Evolutionary conservation across 2,888 invertebrate genomes (phyloP), one percentile per base, ranked within the genome.

Genomic region (Hybos culiciformis): DNA sequence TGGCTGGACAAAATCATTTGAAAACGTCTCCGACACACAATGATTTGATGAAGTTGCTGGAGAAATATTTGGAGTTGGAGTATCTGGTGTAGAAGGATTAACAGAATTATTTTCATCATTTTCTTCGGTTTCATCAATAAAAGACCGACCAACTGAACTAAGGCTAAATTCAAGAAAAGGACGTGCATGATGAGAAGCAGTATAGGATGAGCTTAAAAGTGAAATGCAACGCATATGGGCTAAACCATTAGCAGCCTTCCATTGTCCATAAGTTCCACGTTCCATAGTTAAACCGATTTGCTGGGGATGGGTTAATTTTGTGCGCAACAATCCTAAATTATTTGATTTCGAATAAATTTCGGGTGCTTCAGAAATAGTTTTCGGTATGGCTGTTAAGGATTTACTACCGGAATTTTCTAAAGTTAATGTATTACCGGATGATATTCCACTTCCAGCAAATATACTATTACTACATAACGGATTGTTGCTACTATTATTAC

Each of bases 41-140:
- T 19, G 71, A 39, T 51, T 53, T 24, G 62, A 74, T 4, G 54
- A 52, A 14, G 67, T 60, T n/a, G n/a, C n/a, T 42, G 70, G 68
- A 38, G 72, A 71, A 14, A 79, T 70, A 57, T 79, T 79, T 14
- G 80, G 77, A 37, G 77, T 75, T 18, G 80, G 80, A 4, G 79
- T 79, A 53, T 80, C 79, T 8, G 79, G 80, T 5, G 80, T 79
- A 11, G 63, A 61, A 17, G 50, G 50, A 38, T 52, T 50, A 3
- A 52, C 50, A 8, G 55, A 51, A 37, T 51, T 53, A 5, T 48
- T 51, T 2, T 49, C 51, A 34, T 42, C 46, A 5, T 45, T 46
- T 17, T 48, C 50, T 42, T 54, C 53, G 11, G 56, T 58, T 41
- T 66, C 66, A 41, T 66, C 66, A 36, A 66, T 63, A 46, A 66